These are phyloP conservation scores for Pluvialis apricaria DNA, from an alignment of 2,113 vertebrate species.

Conservation along the genomic window DNA sequence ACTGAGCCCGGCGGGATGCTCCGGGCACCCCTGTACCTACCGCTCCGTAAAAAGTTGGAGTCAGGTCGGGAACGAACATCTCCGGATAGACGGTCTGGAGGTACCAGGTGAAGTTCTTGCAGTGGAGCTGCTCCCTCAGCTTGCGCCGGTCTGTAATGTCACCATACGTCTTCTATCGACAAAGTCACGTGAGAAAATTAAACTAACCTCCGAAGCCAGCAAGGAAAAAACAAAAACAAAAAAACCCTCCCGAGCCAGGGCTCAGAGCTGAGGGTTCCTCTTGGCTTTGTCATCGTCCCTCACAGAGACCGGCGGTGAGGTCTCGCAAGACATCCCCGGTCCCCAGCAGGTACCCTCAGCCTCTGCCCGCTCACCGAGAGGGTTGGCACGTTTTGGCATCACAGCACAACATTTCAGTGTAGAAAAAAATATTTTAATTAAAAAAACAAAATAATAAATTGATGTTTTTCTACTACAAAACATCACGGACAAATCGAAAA, in stretches of 20 bases:
- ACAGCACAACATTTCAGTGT: not conserved
- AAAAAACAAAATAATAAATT: not conserved
- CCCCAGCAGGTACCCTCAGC: too few species aligned
- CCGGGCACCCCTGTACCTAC: constrained; percentile 62
- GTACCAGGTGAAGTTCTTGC: constrained; percentile 95
- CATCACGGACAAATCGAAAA: not conserved
- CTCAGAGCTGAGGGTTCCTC: not conserved
- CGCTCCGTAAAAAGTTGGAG: constrained; percentile 81
- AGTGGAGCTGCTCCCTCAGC: constrained; percentile 84
- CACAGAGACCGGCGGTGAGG: accelerated
- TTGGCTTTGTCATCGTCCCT: accelerated
- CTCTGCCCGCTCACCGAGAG: accelerated
- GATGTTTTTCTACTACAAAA: not conserved
- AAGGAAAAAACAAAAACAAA: accelerated
- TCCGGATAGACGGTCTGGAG: constrained; percentile 91
- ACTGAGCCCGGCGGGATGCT: too few species aligned
- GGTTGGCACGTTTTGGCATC: not conserved
- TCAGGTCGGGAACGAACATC: constrained; percentile 87
- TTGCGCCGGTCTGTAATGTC: constrained; percentile 86
- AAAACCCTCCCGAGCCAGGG: accelerated
- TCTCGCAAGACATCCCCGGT: not conserved
- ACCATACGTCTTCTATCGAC: constrained; percentile 82
- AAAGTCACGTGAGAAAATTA: not conserved
- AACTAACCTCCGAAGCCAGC: not conserved
- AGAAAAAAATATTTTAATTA: too few species aligned